Base-by-base conservation (phyloP, 2,113 vertebrate genomes). In the Pogonocichla stellata region DNA sequence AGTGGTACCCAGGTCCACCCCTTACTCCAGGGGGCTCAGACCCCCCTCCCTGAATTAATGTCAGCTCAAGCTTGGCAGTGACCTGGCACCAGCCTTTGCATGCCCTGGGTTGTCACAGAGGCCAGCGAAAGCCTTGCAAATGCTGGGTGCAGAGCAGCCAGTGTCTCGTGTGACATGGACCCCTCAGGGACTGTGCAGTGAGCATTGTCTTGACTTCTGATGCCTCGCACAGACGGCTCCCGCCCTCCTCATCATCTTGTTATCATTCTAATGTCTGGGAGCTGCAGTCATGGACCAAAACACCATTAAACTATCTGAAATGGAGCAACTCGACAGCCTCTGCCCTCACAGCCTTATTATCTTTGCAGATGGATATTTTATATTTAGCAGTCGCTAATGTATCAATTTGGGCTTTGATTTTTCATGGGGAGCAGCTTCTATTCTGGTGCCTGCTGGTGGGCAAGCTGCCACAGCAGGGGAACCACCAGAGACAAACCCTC, bases 251-350 rank as follows among this genome's bases (percentile, higher is more conserved):
- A 91, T 96, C 93, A 95, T 94, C 87, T 87, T 62, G 87, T 95
- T 90, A 92, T 92, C 80, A 82, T 78, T 95, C 85, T 85, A 29
- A 90, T 93, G 95, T 90, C 95, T 93, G 95, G 75, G 82, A 92
- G 92, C 90, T 33, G 93, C 93, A 77, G 95, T 90, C 92, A 77
- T 65, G 85, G 93, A 93, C 92, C 88, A 95, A 93, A 95, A 95
- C 92, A 90, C 96, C 92, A 92, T 93, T 95, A 96, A 94, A 95
- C 90, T 92, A 81, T 91, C 93, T 93, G 88, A 93, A 96, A 95
- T 43, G 71, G 95, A 96, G 87, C 88, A 92, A 92, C 95, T 92
- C 86, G 42, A 47, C 90, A 95, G 96, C 88, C 90, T 81, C 81
- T 94, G 93, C 85, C 95, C 95, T 96, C 66, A 18, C 78, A 75